Percentiles rank a stretch among this genome's conserved stretches.
Conservation (phyloP, 2,888 invertebrate species). For the Apamea crenata region DNA sequence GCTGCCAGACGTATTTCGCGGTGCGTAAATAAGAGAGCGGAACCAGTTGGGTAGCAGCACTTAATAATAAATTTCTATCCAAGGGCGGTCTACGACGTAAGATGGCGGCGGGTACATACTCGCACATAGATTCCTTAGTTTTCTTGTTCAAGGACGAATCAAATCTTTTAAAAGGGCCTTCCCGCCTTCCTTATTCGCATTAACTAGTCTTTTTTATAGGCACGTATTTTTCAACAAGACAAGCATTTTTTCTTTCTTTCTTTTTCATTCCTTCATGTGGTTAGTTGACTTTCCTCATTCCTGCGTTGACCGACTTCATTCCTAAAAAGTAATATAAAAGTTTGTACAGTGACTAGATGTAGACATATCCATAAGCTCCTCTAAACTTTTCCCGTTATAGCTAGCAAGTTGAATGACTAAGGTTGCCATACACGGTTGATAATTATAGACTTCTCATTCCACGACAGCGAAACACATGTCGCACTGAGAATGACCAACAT, state of each 20-base stretch:
- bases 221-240: background rate
- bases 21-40: slow-evolving; percentile 68
- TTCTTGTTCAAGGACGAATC: background rate
- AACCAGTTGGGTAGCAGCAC: slow-evolving; percentile 67
- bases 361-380: background rate
- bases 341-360: background rate
- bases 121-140: background rate
- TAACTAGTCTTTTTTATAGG: background rate
- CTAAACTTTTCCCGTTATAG: background rate
- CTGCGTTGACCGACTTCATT: background rate
- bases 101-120: slow-evolving; percentile 34
- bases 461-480: background rate
- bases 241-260: background rate
- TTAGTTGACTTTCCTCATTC: background rate
- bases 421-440: background rate
- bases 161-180: background rate
- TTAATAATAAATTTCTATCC: slow-evolving; percentile 73
- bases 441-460: background rate
- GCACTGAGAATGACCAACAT: background rate
- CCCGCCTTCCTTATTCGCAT: background rate
- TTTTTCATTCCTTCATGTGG: background rate
- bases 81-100: slow-evolving; percentile 32
- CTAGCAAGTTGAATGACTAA: background rate
- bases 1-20: slow-evolving; percentile 66
- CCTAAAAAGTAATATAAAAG: background rate